Evolutionary conservation across 2,797 vertebrate genomes (phyloP), one percentile per base, ranked within the genome.

Genomic region (Cottoperca gobio): DNA sequence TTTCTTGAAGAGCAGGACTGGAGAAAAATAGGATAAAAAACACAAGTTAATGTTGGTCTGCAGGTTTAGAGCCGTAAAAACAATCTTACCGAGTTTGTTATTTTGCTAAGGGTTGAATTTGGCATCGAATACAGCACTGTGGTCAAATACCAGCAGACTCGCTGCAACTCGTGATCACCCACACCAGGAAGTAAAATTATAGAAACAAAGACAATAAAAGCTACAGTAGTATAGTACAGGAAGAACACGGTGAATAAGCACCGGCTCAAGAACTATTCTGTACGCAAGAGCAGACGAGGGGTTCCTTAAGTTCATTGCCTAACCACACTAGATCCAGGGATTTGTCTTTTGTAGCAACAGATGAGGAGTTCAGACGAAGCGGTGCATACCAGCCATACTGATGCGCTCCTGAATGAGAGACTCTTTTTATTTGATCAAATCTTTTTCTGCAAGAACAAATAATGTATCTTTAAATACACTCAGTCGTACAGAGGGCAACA

Each of bases 291-390:
- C 63, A 55, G 49, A 61, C 13, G 4, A 31, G 4, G 19, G 13
- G 5, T 45, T 31, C 5, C 50, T 63, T 14, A 24, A 24, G 28
- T 40, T 65, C 24, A 59, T 17, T 21, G n/a, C 26, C 21, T 16
- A 31, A 26, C 4, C 23, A 52, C n/a, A 64, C 24, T 7, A 58
- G 24, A 67, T 53, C 8, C 17, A 67, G 17, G 28, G 28, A 40
- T 23, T 55, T 65, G 59, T 50, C 17, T 48, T 58, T 74, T 65
- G 57, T 31, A 16, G 26, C 54, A 50, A 65, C 71, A 70, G 48
- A 61, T 49, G 71, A 61, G 33, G 8, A 37, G 21, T 55, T 70
- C 13, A n/a, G 59, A 74, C 24, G 42, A 65, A 24, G 37, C 3
- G 9, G 31, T 37, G 43, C 10, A 26, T 42, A 33, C 2, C 40